Base-by-base conservation (phyloP, 2,113 vertebrate genomes). In the Antigone vipio region DNA sequence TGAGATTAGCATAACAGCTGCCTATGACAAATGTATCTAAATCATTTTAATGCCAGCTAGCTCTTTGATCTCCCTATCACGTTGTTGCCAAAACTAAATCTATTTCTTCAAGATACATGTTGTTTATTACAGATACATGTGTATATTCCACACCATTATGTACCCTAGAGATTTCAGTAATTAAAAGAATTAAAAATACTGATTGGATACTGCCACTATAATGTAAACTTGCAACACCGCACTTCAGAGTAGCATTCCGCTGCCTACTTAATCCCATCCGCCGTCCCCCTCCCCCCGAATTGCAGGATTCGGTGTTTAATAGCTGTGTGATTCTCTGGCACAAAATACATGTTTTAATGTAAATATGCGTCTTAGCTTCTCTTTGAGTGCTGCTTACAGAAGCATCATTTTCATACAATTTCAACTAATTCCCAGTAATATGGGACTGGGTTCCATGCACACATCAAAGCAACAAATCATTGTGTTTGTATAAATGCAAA, bases 1-100 rank as follows among this genome's bases (percentile, higher is more conserved):
- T 97, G 98, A 98, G 98, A 99, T 99, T 99, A 99, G 97, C 98
- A 98, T 98, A 98, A 98, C 99, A 99, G 99, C 98, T 99, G 99
- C 98, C 98, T 97, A 98, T 98, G 99, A 99, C 98, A 98, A 99
- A 99, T 99, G 99, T 98, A 99, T 98, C 98, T 98, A 98, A 99
- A 99, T 98, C 98, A 98, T 98, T 98, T 98, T 96, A 94, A 98
- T 97, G 94, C 96, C 97, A 97, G 97, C 96, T 95, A 97, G 96
- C 96, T 94, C 98, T 99, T 98, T 99, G 98, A 99, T 99, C 98
- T 98, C 95, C 98, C 94, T 97, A 98, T 98, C 97, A 96, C 81
- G 59, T 96, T 87, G 59, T 97, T 98, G 97, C 98, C 98, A 98
- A 98, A 98, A 97, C 83, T 66, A 97, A 98, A 98, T 97, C 97